A percentile compares a stretch with the other conserved stretches of the same genome.
Conservation (phyloP, 2,888 invertebrate genomes). For the Drosophila fulvimacula region DNA sequence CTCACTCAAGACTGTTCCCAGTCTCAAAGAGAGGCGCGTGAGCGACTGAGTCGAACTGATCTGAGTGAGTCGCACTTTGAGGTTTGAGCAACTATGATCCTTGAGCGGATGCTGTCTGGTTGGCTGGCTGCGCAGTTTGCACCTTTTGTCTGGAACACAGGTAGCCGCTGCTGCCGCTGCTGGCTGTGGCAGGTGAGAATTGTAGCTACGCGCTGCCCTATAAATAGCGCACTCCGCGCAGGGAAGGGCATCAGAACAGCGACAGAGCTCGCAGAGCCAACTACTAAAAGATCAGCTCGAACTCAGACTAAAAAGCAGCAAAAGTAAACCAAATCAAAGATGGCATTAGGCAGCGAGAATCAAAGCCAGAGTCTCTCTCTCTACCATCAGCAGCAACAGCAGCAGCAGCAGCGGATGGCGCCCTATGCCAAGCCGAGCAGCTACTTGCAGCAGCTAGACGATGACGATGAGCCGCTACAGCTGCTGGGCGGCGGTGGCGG, state of each 20-base stretch:
- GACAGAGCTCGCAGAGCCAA: conserved; percentile 78
- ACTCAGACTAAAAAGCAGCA: conserved; percentile 8
- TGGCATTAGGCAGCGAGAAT: conserved; percentile 76
- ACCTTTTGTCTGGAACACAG: conserved; percentile 67
- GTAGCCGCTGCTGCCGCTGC: conserved; percentile 34
- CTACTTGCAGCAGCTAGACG: conserved; percentile 17
- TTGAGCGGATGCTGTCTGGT: conserved; percentile 38
- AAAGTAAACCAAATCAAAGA: conserved; percentile 25
- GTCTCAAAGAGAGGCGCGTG: conserved; percentile 12
- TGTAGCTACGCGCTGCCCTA: conserved; percentile 58
- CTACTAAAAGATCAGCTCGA: conserved; percentile 20
- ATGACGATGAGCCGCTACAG: conserved; percentile 16
- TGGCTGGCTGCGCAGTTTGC: conserved; percentile 53
- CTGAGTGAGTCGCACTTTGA: conserved; percentile 19
- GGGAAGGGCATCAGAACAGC: conserved; percentile 84
- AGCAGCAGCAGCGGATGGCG: conserved; percentile 35
- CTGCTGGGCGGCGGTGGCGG: conserved; percentile 75
- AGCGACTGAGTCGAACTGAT: not conserved
- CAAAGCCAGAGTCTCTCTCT: conserved; percentile 37
- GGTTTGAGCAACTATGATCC: conserved; percentile 39
- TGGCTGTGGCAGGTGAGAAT: conserved; percentile 57
- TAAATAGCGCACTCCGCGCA: conserved; percentile 76
- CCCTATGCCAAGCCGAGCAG: conserved; percentile 64
- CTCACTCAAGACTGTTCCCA: conserved; percentile 26
- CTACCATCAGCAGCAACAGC: conserved; percentile 24